A percentile compares a stretch with the other conserved stretches of the same genome.
Conservation (phyloP, 2,113 vertebrate species). For the Pogonocichla stellata region DNA sequence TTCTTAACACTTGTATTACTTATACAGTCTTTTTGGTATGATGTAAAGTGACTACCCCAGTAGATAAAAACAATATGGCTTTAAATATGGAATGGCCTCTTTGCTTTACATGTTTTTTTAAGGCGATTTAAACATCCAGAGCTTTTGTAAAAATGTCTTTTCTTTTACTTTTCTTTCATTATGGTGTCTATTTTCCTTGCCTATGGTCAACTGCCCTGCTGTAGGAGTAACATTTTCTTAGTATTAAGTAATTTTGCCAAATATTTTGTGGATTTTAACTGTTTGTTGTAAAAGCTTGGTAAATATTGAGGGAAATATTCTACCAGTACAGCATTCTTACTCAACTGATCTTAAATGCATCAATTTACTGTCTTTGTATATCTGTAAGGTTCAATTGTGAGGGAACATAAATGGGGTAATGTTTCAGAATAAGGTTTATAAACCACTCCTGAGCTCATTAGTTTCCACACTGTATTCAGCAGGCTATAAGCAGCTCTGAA, state of each 20-base stretch:
- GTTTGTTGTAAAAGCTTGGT: background rate
- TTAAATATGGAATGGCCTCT: slow-evolving; percentile 28
- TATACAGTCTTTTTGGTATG: slow-evolving; percentile 56
- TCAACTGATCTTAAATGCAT: background rate
- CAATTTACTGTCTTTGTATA: background rate
- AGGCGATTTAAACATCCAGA: background rate
- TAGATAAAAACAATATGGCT: slow-evolving; percentile 63
- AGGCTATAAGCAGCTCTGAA: background rate
- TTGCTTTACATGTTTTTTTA: background rate
- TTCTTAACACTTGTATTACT: slow-evolving; percentile 49
- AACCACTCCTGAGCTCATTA: background rate
- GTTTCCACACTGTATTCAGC: background rate
- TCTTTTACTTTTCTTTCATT: background rate
- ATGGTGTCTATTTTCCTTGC: background rate
- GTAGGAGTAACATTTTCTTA: background rate
- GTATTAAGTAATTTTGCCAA: background rate
- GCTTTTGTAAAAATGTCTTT: background rate
- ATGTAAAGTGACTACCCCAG: slow-evolving; percentile 65
- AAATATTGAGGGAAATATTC: background rate
- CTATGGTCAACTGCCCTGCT: background rate
- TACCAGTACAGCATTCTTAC: background rate
- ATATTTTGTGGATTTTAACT: background rate
- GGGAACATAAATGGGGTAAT: background rate
- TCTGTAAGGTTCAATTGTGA: background rate
- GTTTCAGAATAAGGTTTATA: background rate